These are phyloP conservation scores for Drosophila nigritarsus DNA, from an alignment of 2,888 invertebrate species.

Conservation along the genomic window DNA sequence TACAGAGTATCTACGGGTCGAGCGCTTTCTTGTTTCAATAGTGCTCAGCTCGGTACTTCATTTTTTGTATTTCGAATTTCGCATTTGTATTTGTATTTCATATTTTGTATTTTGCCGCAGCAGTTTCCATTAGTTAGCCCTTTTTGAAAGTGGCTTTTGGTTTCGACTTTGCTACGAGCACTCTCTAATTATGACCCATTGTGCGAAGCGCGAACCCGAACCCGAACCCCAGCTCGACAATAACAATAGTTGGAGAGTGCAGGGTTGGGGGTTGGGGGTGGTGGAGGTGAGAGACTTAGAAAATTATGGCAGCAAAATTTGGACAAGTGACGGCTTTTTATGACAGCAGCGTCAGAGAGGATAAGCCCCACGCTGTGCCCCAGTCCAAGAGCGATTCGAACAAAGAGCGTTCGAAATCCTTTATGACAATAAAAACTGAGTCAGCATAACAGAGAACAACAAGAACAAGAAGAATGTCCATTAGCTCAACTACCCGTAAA, in stretches of 20 bases:
- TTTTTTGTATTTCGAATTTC: slow-evolving; percentile 13
- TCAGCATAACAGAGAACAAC: neutral
- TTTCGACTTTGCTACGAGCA: slow-evolving; percentile 21
- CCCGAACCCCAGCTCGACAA: slow-evolving; percentile 2
- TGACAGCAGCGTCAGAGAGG: slow-evolving; percentile 36
- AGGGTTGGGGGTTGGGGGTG: neutral
- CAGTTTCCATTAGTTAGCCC: slow-evolving; percentile 56
- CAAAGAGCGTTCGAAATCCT: slow-evolving; percentile 28
- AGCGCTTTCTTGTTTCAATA: neutral
- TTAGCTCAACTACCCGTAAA: neutral
- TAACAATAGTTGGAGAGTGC: neutral
- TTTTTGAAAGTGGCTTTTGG: slow-evolving; percentile 58
- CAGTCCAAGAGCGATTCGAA: slow-evolving; percentile 7
- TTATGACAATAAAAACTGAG: slow-evolving; percentile 38
- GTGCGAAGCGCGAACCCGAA: slow-evolving; percentile 22
- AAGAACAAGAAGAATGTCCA: neutral
- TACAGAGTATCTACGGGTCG: neutral
- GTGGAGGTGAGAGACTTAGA: slow-evolving; percentile 2
- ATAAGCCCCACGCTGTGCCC: slow-evolving; percentile 11
- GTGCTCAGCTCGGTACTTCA: slow-evolving; percentile 39
- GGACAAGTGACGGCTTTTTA: slow-evolving; percentile 42
- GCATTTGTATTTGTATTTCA: slow-evolving; percentile 10
- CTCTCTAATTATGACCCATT: slow-evolving; percentile 68
- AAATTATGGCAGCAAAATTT: slow-evolving; percentile 47
- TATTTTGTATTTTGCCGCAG: slow-evolving; percentile 37